Evolutionary conservation across 2,888 invertebrate species (phyloP).

Genomic region (Neuroscelio doddi): DNA sequence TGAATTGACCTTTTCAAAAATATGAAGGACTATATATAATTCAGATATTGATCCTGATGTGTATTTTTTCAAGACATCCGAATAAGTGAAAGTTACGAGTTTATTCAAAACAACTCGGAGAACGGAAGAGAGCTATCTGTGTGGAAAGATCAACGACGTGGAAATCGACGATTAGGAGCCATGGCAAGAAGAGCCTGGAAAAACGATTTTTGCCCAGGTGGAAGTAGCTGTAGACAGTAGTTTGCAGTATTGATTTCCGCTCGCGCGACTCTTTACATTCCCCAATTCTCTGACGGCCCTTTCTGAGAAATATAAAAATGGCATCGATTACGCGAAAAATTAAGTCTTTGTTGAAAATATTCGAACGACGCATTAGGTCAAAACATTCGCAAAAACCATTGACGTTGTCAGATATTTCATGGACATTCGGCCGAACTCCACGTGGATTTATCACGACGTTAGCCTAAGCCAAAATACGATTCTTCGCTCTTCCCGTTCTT

Average conservation of each 20-base stretch:
- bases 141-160: conserved; percentile 17
- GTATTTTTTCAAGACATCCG: no score
- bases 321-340: conserved; percentile 27
- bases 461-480: no score
- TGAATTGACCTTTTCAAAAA: no score
- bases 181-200: conserved; percentile 11
- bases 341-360: no score
- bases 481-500: no score
- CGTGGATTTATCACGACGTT: no score
- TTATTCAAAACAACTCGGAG: neutral
- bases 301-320: conserved; percentile 13
- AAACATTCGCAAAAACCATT: no score
- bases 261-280: conserved; percentile 26
- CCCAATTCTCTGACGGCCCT: conserved; percentile 35
- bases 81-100: neutral
- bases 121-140: conserved; percentile 18
- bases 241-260: conserved; percentile 45
- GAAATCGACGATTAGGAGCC: conserved; percentile 23
- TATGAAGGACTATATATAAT: no score
- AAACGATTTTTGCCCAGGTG: conserved; percentile 24
- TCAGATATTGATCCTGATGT: no score
- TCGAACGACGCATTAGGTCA: no score
- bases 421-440: no score
- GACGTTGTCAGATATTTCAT: no score
- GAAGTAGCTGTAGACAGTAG: conserved; percentile 33